Conservation (phyloP, 53 echinoderm and acorn worm species). For the Temnopleurus reevesii region DNA sequence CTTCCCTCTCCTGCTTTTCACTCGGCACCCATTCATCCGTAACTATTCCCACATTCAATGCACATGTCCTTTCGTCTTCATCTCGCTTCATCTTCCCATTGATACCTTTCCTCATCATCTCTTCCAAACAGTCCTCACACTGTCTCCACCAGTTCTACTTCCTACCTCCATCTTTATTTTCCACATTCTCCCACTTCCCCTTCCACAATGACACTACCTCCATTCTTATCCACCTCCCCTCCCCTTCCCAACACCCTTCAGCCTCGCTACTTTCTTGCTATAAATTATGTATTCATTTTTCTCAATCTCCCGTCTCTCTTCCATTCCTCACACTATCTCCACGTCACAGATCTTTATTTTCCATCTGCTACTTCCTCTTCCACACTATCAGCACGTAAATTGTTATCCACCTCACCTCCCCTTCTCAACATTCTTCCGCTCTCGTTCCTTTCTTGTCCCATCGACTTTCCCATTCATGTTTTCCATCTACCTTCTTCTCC, state of each 20-base stretch:
- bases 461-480: background rate
- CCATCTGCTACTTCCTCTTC: background rate
- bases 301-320: background rate
- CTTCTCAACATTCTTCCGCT: background rate
- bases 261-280: no score
- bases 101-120: background rate
- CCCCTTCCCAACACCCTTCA: background rate
- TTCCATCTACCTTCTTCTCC: background rate
- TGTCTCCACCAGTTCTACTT: background rate
- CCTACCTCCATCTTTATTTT: background rate
- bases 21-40: no score
- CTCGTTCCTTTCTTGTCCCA: background rate
- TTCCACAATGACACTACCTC: no score
- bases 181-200: background rate
- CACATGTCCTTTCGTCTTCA: no score
- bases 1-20: no score
- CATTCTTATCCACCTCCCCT: no score
- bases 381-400: no score
- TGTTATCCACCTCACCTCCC: background rate
- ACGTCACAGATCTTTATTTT: no score
- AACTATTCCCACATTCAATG: no score
- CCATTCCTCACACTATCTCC: background rate
- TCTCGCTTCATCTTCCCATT: background rate
- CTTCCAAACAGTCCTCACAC: background rate
- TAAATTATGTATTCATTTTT: no score